These are phyloP conservation scores for Hemiscyllium ocellatum DNA, from an alignment of 2,113 vertebrate genomes.

Conservation along the genomic window DNA sequence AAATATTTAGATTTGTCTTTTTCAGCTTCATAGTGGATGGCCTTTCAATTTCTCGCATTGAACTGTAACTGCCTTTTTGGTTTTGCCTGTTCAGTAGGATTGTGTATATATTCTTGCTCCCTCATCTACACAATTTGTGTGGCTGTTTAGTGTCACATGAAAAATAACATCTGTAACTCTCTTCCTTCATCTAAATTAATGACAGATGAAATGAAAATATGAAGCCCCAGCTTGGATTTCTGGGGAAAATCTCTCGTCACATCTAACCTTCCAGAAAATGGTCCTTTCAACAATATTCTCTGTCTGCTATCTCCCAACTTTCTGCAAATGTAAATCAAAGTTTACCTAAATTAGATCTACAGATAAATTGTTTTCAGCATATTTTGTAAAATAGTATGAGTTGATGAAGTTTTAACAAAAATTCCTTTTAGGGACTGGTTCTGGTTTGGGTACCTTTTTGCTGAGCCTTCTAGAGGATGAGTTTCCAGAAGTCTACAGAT, in stretches of 20 bases:
- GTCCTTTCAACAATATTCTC: background rate
- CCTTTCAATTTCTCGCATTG: background rate
- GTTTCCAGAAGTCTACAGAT: conserved; percentile 85
- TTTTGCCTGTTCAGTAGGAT: background rate
- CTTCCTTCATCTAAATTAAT: background rate
- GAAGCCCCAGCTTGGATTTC: background rate
- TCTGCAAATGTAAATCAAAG: background rate
- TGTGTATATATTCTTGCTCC: background rate
- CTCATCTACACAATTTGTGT: background rate
- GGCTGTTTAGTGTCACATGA: background rate
- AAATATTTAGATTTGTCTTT: background rate
- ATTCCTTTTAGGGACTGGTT: conserved; percentile 75
- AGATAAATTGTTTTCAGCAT: background rate
- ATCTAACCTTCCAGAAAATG: background rate
- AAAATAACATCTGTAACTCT: background rate
- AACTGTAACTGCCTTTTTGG: background rate
- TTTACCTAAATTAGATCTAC: background rate
- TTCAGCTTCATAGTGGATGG: background rate
- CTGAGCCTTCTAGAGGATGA: conserved; percentile 84
- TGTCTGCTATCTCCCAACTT: background rate
- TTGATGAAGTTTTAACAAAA: background rate
- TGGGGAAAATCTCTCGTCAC: background rate
- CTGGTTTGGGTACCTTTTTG: conserved; percentile 86
- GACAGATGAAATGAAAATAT: background rate
- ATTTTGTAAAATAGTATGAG: background rate